These are phyloP conservation scores for Petrocephalus microphthalmus DNA, from an alignment of 2,113 vertebrate genomes.

Conservation along the genomic window DNA sequence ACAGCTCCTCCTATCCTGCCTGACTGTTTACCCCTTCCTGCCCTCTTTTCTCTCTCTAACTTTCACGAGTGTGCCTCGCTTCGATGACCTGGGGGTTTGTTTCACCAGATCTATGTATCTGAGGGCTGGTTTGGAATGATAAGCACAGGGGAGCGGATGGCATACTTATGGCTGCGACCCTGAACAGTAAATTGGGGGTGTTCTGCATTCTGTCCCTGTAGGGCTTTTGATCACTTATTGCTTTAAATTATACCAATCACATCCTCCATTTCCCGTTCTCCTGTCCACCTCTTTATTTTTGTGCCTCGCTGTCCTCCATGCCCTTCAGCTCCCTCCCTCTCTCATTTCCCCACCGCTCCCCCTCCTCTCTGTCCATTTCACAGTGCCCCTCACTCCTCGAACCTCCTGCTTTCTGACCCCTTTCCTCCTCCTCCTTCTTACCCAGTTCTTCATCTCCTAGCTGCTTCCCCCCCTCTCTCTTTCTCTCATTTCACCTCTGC, in stretches of 20 bases:
- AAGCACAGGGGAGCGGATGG: neutral
- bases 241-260: constrained; percentile 16
- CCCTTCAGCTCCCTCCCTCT: neutral
- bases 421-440: neutral
- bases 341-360: neutral
- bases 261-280: neutral
- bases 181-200: neutral
- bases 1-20: neutral
- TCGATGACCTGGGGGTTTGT: neutral
- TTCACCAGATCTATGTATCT: neutral
- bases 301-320: neutral
- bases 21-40: neutral
- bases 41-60: constrained; percentile 17
- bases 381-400: constrained; percentile 17
- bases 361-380: neutral
- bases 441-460: neutral
- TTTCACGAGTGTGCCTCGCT: neutral
- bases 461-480: constrained; percentile 16
- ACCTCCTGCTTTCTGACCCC: constrained; percentile 23
- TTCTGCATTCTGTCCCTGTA: neutral
- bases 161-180: neutral
- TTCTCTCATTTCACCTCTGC: neutral
- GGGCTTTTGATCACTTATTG: constrained; percentile 13
- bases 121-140: neutral
- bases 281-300: neutral